Evolutionary conservation across 2,113 vertebrate species (phyloP), one percentile per base, ranked within the genome.

Genomic region (Micromys minutus): DNA sequence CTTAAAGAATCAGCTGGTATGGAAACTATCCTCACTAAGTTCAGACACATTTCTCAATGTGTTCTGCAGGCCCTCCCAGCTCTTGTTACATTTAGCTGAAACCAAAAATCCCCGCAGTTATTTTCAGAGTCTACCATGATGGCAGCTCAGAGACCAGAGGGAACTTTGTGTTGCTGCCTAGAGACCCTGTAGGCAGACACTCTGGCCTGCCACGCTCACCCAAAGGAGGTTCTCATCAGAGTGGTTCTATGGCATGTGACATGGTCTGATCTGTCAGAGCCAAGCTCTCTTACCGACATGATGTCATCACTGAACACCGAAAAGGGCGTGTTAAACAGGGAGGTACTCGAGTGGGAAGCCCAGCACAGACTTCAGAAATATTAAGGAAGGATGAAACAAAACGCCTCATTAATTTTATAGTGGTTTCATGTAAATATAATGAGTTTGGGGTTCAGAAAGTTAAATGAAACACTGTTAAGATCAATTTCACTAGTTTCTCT

Each of bases 11-110:
- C 81, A 65, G 81, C 61, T 97, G 92, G 84, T 72, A 91, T 89
- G 79, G 90, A 96, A 96, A 90, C 39, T 93, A 29, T 47, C 81
- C 63, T 90, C 94, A n/a, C 76, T 52, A 72, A 71, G 77, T 93
- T 95, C 91, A 97, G 96, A 96, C 50, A 31, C 91, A 96, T 97
- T 96, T 97, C 97, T 72, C 94, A 90, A 79, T 83, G 83, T 39
- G 79, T 91, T 93, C 88, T 77, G 65, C 74, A 97, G 97, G 47
- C 59, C 69, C 75, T 97, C 94, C 91, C 69, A 72, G 95, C 47
- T 81, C n/a, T 91, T 87, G 86, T 59, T 93, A 72, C 71, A 80
- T 87, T 85, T 94, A 86, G 34, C 76, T 85, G 87, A 96, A 96
- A 91, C 94, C 88, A 89, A 89, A 8, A 97, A 96, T 96, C 91